A percentile compares a stretch with the other conserved stretches of the same genome.
phyloP scores from a whole-genome alignment of 2,888 invertebrate species.

The Pegoplata infirma region DNA sequence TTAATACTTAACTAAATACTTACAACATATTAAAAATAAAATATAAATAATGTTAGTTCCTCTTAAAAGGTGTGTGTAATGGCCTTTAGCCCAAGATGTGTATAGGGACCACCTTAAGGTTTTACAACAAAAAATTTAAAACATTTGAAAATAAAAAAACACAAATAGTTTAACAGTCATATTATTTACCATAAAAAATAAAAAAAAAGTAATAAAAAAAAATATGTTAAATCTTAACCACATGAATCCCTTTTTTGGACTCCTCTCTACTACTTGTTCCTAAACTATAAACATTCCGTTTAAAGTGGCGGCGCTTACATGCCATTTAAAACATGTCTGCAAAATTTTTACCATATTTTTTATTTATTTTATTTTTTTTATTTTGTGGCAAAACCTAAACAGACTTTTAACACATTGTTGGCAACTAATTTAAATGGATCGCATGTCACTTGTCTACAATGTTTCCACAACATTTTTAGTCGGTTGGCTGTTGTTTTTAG shows the following conservation, averaged over 20 bases:
- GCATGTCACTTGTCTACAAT: conserved; percentile 63
- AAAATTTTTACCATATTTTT: conserved; percentile 24
- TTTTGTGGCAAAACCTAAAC: conserved; percentile 70
- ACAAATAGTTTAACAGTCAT: not conserved
- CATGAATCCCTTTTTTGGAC: conserved; percentile 14
- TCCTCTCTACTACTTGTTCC: not conserved
- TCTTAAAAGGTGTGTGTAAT: conserved; percentile 29
- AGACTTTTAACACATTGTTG: conserved; percentile 74
- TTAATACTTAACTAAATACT: not conserved
- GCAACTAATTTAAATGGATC: conserved; percentile 76
- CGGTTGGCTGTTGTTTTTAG: conserved; percentile 7
- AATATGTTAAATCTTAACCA: conserved; percentile 22
- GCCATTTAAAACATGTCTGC: conserved; percentile 60
- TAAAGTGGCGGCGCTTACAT: conserved; percentile 60
- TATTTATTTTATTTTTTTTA: conserved; percentile 26
- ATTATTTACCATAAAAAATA: not conserved
- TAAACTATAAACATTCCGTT: too few species aligned
- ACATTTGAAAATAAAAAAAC: not conserved
- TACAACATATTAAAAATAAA: too few species aligned
- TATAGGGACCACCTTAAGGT: conserved; percentile 55
- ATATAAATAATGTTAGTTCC: not conserved
- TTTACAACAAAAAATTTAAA: not conserved
- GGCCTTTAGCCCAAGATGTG: conserved; percentile 19
- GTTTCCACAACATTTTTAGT: conserved; percentile 49
- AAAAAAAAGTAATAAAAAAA: not conserved